These are phyloP conservation scores for Pristionchus exspectatus DNA, from an alignment of 2,888 invertebrate species.

Conservation along the genomic window DNA sequence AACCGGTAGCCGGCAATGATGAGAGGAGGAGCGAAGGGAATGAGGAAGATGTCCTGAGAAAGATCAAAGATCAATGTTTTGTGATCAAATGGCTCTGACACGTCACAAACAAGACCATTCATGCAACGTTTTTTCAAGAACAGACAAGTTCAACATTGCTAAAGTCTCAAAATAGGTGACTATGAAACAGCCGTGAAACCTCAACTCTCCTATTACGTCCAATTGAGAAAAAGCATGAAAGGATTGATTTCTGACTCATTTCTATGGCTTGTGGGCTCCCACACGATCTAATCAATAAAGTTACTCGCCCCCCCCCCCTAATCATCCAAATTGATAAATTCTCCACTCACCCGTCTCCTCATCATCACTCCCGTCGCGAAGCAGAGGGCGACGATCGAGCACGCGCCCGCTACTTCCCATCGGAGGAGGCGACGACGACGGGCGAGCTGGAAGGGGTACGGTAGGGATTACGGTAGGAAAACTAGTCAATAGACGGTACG, in stretches of 20 bases:
- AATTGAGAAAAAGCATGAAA: too few relatives aligned
- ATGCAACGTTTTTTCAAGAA: too few relatives aligned
- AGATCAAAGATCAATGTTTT: constrained; percentile 34
- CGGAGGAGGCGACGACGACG: constrained; percentile 60
- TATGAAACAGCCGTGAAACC: too few relatives aligned
- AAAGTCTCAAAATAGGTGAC: too few relatives aligned
- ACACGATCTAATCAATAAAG: too few relatives aligned
- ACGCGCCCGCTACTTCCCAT: constrained; percentile 69
- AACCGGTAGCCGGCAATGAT: constrained; percentile 70
- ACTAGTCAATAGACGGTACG: neutral
- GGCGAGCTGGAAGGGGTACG: constrained; percentile 59
- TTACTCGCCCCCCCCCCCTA: too few relatives aligned
- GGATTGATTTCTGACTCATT: too few relatives aligned
- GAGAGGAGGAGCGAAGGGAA: constrained; percentile 70
- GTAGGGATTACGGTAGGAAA: neutral
- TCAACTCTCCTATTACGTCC: too few relatives aligned
- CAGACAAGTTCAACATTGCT: too few relatives aligned
- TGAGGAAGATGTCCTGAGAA: constrained; percentile 62
- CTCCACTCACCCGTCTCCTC: constrained; percentile 61
- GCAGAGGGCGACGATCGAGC: constrained; percentile 63
- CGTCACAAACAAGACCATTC: neutral
- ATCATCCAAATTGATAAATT: too few relatives aligned
- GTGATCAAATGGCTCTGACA: neutral
- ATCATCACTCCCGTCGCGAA: constrained; percentile 63
- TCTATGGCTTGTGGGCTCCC: too few relatives aligned